Evolutionary conservation across 2,888 invertebrate genomes (phyloP).

Genomic region (Myopa tessellatipennis): DNA sequence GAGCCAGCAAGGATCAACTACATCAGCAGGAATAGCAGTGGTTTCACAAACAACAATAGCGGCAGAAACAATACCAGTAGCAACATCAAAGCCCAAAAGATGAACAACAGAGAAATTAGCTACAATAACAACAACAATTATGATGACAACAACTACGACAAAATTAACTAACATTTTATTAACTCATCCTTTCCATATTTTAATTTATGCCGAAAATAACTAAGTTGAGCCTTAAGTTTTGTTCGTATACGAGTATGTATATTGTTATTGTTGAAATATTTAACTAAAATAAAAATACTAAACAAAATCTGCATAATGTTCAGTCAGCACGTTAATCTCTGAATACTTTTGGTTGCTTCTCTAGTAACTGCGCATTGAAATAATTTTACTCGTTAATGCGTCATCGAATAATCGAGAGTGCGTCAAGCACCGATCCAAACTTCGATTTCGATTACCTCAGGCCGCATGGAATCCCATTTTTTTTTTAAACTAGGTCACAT

Average conservation of each 20-base stretch:
- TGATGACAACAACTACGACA: slow-evolving; percentile 8
- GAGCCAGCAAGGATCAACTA: slow-evolving; percentile 7
- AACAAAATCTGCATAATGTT: background rate
- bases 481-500: slow-evolving; percentile 29
- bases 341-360: too few species aligned
- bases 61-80: slow-evolving; percentile 11
- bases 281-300: background rate
- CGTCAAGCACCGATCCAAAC: background rate
- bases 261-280: slow-evolving; percentile 8
- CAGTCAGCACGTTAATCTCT: too few species aligned
- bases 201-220: background rate
- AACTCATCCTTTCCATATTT: background rate
- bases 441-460: too few species aligned
- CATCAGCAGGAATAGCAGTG: slow-evolving; percentile 17
- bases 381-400: background rate
- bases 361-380: too few species aligned
- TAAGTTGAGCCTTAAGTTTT: background rate
- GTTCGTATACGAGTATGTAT: background rate
- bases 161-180: slow-evolving; percentile 1
- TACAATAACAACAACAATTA: slow-evolving; percentile 14
- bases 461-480: background rate
- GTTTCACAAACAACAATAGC: slow-evolving; percentile 16
- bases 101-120: background rate
- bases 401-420: background rate
- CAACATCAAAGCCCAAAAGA: slow-evolving; percentile 13